Conservation (phyloP, 92 coral and sea anemone genomes). For the Meandrina meandrites region DNA sequence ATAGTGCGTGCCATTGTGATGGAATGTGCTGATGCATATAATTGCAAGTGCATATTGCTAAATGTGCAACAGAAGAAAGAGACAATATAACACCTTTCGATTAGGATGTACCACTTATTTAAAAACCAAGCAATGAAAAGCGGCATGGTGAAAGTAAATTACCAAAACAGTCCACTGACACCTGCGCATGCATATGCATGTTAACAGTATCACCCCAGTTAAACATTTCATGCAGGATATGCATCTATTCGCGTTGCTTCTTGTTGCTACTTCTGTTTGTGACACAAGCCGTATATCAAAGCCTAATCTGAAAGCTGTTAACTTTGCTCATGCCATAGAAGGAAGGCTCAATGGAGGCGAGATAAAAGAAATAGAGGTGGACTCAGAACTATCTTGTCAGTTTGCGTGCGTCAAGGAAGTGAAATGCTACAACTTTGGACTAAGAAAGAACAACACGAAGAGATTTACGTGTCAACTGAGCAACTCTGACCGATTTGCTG, state of each 20-base stretch:
- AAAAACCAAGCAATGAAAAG: background rate
- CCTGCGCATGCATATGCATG: background rate
- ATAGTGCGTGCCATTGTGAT: too few relatives aligned
- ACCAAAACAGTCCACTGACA: background rate
- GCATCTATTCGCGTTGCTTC: background rate
- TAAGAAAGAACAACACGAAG: background rate
- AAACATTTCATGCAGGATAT: too few relatives aligned
- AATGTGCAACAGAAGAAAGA: too few relatives aligned
- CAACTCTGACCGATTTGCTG: background rate
- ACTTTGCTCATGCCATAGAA: background rate
- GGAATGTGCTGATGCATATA: too few relatives aligned
- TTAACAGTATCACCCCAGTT: background rate
- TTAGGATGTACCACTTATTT: too few relatives aligned
- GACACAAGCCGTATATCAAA: background rate
- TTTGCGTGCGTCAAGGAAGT: background rate
- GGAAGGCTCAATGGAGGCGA: background rate
- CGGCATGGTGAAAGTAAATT: too few relatives aligned
- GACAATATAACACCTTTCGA: too few relatives aligned
- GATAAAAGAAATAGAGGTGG: background rate
- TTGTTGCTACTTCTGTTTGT: background rate
- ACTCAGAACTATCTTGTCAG: background rate
- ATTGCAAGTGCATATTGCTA: too few relatives aligned
- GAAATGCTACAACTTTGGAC: background rate
- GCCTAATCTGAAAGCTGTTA: background rate
- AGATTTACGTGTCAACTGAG: background rate